Evolutionary conservation across 2,888 invertebrate species (phyloP), one percentile per base, ranked within the genome.

Genomic region (Caenorhabditis zanzibari): DNA sequence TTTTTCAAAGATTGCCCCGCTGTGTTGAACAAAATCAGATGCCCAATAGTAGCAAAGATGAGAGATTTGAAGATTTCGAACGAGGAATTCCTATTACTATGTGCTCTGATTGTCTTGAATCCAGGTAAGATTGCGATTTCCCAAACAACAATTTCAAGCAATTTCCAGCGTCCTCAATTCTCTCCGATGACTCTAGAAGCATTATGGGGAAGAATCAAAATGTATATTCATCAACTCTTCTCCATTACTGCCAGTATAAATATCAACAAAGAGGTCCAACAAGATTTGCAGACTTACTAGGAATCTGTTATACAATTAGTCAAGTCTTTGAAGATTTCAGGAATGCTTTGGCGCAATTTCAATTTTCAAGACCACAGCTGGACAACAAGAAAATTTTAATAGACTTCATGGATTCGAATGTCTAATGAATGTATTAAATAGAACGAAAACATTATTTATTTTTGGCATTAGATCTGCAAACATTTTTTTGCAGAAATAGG

Each of bases 21-120:
- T 28, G 28, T 58, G 0, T n/a, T 58, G n/a, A 32, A 58, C n/a
- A 19, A 28, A 2, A 2, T 68, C 12, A 9, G 52, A 4, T n/a
- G 52, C 22, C 19, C 35, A 24, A 6, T 68, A 1, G 38, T 68
- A 7, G 52, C 19, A 19, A 68, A 52, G 19, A 38, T 68, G 28
- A 52, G 19, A 6, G 66, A 68, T 5, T 24, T 68, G 66, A 52
- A 35, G 10, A 68, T 68, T 2, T 52, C 52, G 9, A 52, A 52
- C 32, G 66, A 68, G 16, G 66, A 68, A 24, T 52, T 68, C 12
- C 52, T 68, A 14, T 14, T 68, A 4, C 35, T 68, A 4, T 9
- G 22, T 6, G 28, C 35, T 14, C 14, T 68, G 2, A 19, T 52
- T 14, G 32, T 54, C 9, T 38, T 52, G 7, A 52, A 68, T 35